Conservation (phyloP, 2,888 invertebrate species). For the Cerastoderma edule region DNA sequence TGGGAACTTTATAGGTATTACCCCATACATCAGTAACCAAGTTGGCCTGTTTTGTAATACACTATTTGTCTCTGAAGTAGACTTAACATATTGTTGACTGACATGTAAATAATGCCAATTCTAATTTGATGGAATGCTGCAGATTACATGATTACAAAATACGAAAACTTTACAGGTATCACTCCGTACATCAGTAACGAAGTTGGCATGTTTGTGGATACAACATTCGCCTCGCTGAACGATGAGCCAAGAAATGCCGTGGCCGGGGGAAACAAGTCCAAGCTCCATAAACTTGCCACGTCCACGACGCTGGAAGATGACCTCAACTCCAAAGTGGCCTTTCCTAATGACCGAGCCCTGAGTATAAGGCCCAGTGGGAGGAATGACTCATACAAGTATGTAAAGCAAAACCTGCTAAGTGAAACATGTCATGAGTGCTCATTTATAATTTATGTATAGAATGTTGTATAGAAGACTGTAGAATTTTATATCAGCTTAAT, state of each 20-base stretch:
- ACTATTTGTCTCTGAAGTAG: too few species aligned
- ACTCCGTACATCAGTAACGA: constrained; percentile 83
- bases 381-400: constrained; percentile 79
- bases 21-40: too few species aligned
- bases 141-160: background rate
- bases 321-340: constrained; percentile 76
- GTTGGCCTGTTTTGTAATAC: too few species aligned
- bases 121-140: background rate
- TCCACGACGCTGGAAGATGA: constrained; percentile 52
- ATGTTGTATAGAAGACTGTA: too few species aligned
- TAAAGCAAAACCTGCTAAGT: constrained; percentile 15
- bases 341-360: constrained; percentile 83
- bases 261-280: constrained; percentile 72
- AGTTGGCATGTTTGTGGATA: constrained; percentile 82
- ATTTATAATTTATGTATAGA: too few species aligned
- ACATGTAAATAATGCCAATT: background rate
- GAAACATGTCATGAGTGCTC: too few species aligned
- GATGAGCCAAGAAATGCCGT: constrained; percentile 78
- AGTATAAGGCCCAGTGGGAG: constrained; percentile 81
- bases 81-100: background rate
- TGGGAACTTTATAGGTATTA: too few species aligned
- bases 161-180: constrained; percentile 71
- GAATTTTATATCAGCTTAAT: too few species aligned
- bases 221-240: constrained; percentile 71
- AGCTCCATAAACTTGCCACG: constrained; percentile 70